Evolutionary conservation across 2,113 vertebrate species (phyloP).

Genomic region (Bostrychus sinensis): DNA sequence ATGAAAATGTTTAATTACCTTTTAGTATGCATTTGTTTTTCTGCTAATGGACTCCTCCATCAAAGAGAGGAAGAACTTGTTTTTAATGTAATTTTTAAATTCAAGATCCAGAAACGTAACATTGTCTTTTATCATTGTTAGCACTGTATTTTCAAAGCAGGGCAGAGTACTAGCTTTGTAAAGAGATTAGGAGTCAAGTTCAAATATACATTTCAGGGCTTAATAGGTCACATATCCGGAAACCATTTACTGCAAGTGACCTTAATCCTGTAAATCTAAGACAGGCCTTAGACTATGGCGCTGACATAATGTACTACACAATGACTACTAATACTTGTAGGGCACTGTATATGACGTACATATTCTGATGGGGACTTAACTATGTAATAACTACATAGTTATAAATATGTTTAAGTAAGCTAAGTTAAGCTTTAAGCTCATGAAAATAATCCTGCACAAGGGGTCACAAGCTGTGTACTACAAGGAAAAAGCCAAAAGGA

Average conservation of each 20-base stretch:
- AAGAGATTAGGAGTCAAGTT: background rate
- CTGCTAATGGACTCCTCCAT: constrained; percentile 23
- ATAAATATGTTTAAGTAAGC: too few relatives aligned
- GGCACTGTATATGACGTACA: background rate
- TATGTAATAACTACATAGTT: too few relatives aligned
- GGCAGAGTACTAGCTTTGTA: background rate
- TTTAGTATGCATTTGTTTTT: constrained; percentile 13
- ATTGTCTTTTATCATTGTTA: constrained; percentile 16
- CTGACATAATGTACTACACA: constrained; percentile 38
- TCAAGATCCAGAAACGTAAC: background rate
- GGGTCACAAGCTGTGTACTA: too few relatives aligned
- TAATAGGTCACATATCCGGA: constrained; percentile 56
- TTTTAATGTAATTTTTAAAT: background rate
- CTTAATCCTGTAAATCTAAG: constrained; percentile 62
- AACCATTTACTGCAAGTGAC: constrained; percentile 67
- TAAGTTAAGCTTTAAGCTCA: too few relatives aligned
- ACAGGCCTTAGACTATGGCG: constrained; percentile 33
- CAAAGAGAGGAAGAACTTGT: constrained; percentile 14
- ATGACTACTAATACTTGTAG: background rate
- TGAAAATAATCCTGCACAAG: too few relatives aligned
- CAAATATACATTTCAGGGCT: constrained; percentile 6
- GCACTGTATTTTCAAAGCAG: background rate
- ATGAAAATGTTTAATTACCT: constrained; percentile 10
- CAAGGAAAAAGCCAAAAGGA: too few relatives aligned
- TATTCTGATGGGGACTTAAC: too few relatives aligned